phyloP scores from a whole-genome alignment of 2,888 invertebrate genomes.

The Melolontha melolontha region DNA sequence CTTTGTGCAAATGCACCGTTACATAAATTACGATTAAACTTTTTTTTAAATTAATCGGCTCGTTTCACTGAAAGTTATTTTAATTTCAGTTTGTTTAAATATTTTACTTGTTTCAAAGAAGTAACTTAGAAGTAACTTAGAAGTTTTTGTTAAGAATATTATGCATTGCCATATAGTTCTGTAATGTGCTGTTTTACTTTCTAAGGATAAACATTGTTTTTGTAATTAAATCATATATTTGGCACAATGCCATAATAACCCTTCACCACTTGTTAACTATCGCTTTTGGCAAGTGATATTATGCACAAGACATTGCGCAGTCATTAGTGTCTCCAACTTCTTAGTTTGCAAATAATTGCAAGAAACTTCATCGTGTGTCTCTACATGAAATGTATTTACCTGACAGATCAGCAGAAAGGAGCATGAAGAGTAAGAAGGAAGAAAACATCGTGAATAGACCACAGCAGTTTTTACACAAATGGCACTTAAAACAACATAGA shows the following conservation, averaged over 20 bases:
- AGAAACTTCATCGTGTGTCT: not conserved
- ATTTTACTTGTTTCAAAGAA: too few species aligned
- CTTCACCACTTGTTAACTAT: conserved; percentile 31
- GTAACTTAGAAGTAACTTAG: too few species aligned
- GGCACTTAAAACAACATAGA: not conserved
- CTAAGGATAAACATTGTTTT: not conserved
- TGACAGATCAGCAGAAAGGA: conserved; percentile 40
- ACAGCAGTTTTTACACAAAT: conserved; percentile 27
- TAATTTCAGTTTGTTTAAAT: too few species aligned
- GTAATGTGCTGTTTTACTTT: too few species aligned
- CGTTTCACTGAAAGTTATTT: too few species aligned
- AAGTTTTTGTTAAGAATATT: too few species aligned
- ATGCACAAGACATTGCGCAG: conserved; percentile 16
- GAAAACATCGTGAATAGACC: conserved; percentile 37
- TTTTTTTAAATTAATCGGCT: too few species aligned
- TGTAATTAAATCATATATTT: conserved; percentile 14
- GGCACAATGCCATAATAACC: conserved; percentile 28
- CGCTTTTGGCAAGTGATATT: conserved; percentile 18
- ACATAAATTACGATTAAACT: too few species aligned
- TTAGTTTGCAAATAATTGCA: conserved; percentile 2
- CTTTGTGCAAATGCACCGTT: too few species aligned
- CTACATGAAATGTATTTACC: conserved; percentile 31
- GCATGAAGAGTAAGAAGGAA: conserved; percentile 35
- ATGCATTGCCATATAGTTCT: too few species aligned
- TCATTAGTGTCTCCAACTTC: conserved; percentile 27